phyloP scores from a whole-genome alignment of 2,888 invertebrate genomes.

The Orchestes rusci region DNA sequence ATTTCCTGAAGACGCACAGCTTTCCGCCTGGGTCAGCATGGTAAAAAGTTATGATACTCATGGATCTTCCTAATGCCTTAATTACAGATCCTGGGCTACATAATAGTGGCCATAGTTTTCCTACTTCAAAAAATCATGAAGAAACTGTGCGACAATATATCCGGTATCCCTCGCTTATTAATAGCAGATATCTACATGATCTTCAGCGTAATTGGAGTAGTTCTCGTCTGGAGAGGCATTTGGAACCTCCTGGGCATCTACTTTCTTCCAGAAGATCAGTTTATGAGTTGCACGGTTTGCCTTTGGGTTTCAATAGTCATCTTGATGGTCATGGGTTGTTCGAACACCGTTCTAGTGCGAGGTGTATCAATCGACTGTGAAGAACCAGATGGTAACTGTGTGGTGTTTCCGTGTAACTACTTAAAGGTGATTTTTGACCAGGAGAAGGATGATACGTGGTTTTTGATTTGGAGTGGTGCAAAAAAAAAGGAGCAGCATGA shows the following conservation, averaged over 20 bases:
- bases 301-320: slow-evolving; percentile 17
- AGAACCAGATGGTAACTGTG: slow-evolving; percentile 21
- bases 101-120: slow-evolving; percentile 19
- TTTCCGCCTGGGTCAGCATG: slow-evolving; percentile 16
- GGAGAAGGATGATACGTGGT: slow-evolving; percentile 20
- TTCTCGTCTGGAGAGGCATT: slow-evolving; percentile 21
- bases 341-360: slow-evolving; percentile 20
- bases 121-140: slow-evolving; percentile 18
- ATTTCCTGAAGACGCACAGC: slow-evolving; percentile 24
- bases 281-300: slow-evolving; percentile 19
- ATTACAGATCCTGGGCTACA: slow-evolving; percentile 16
- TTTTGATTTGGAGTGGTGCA: slow-evolving; percentile 13
- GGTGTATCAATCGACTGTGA: slow-evolving; percentile 21
- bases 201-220: slow-evolving; percentile 15
- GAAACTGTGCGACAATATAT: slow-evolving; percentile 15
- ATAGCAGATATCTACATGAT: slow-evolving; percentile 21
- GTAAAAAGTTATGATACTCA: slow-evolving; percentile 9
- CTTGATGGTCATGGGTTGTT: slow-evolving; percentile 23
- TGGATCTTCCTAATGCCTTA: neutral
- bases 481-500: neutral
- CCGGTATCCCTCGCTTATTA: slow-evolving; percentile 16
- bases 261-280: slow-evolving; percentile 15
- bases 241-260: slow-evolving; percentile 22
- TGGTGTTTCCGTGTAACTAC: slow-evolving; percentile 21
- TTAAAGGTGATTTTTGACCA: slow-evolving; percentile 19